Base-by-base conservation (phyloP, 2,888 invertebrate species). In the Cephus spinipes region DNA sequence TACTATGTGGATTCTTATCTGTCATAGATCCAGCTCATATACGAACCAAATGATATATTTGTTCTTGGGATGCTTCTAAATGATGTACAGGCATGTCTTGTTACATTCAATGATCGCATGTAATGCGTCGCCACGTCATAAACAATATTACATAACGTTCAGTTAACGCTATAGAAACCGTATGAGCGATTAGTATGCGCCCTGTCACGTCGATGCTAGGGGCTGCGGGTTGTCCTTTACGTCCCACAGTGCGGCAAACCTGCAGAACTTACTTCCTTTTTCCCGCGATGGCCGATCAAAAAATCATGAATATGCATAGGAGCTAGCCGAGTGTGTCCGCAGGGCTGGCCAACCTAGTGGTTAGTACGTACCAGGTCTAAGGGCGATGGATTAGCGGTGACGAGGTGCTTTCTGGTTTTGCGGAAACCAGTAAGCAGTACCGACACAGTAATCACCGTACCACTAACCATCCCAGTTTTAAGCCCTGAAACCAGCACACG, bases 281-380 rank as follows among this genome's bases (percentile, higher is more conserved):
- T 88, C 89, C 87, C 87, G 88, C 87, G 88, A 90, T 90, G 88
- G 87, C 86, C 87, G 89, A 90, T 90, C 89, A 89, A 88, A 87
- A 86, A 85, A 84, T 89, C 89, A 91, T 90, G 89, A 91, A 90
- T 90, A 91, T 91, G 87, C 89, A 91, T 90, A 79, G 68, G 77
- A 77, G 79, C 76, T 79, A 75, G 75, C 76, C 76, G 35, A 73
- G 79, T 79, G 74, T 79, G 81, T 80, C 77, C 80, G 79, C 74
- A 71, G 69, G 78, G 33, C 71, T 71, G 33, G 71, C 33, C 33
- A 32, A 71, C 71, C 71, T 71, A 31, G 71, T 23, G 71, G 55
- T 55, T 55, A 55, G 55, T 55, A 15, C 55, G 55, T 55, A 55
- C 23, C 55, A 9, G 23, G 71, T 71, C 71, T 71, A 71, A 78